These are phyloP conservation scores for Ambastaia sidthimunki DNA, from an alignment of 2,797 vertebrate species.

Conservation along the genomic window DNA sequence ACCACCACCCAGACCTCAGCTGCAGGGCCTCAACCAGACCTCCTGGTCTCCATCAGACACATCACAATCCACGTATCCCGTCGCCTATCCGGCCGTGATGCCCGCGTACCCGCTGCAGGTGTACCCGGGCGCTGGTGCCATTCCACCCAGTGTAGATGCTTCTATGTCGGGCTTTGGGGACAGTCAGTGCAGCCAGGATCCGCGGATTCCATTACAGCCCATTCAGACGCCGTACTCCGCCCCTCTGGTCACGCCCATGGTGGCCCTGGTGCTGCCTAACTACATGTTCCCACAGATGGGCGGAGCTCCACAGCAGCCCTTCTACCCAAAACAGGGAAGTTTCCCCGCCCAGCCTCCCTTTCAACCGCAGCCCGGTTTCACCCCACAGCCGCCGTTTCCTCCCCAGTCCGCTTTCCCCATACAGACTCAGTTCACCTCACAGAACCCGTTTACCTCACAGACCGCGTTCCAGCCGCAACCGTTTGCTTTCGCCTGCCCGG, in stretches of 20 bases:
- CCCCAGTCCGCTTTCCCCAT: constrained; percentile 58
- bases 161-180: constrained; percentile 70
- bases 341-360: constrained; percentile 64
- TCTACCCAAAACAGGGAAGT: constrained; percentile 66
- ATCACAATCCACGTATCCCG: constrained; percentile 83
- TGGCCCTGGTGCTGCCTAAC: constrained; percentile 88
- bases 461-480: constrained; percentile 64
- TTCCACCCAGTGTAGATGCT: constrained; percentile 65
- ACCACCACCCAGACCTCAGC: constrained; percentile 73
- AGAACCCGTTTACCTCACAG: constrained; percentile 69
- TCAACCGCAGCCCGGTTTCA: constrained; percentile 63
- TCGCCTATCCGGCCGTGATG: constrained; percentile 82
- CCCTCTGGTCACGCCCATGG: constrained; percentile 82
- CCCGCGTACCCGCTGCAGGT: constrained; percentile 84
- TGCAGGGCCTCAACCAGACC: constrained; percentile 80
- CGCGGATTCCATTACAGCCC: constrained; percentile 71
- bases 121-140: constrained; percentile 74
- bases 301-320: constrained; percentile 62
- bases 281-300: constrained; percentile 79
- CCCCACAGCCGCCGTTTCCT: constrained; percentile 69
- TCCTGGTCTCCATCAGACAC: constrained; percentile 87
- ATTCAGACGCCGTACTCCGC: constrained; percentile 69
- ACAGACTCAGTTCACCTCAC: constrained; percentile 71
- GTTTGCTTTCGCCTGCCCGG: constrained; percentile 69
- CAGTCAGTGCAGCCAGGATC: constrained; percentile 69